Conservation (phyloP, 2,113 vertebrate genomes). For the Myotis brandtii region DNA sequence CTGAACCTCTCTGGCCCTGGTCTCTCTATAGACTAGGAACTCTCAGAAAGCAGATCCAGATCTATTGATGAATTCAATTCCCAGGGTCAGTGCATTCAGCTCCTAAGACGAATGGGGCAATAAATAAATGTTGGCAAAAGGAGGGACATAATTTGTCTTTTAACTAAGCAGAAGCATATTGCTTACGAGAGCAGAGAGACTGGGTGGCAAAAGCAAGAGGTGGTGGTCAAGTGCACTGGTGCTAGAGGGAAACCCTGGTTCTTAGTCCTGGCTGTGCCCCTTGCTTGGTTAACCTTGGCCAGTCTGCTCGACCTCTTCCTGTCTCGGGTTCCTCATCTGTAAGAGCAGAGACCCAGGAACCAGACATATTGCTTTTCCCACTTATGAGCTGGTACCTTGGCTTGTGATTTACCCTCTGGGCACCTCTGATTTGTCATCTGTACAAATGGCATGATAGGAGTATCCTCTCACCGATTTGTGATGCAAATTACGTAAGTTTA, state of each 20-base stretch:
- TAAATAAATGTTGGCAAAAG: not conserved
- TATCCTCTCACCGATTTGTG: not conserved
- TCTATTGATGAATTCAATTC: not conserved
- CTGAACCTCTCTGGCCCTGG: not conserved
- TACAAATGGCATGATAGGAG: not conserved
- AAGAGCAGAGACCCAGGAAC: not conserved
- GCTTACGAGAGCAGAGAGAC: not conserved
- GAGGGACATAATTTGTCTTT: not conserved
- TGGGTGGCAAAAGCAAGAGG: rapidly evolving
- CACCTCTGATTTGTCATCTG: not conserved
- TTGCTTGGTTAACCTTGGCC: not conserved
- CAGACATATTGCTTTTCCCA: not conserved
- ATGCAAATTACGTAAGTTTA: not conserved
- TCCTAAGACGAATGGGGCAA: not conserved
- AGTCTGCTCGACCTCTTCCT: not conserved
- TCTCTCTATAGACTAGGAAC: not conserved
- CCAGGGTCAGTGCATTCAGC: not conserved
- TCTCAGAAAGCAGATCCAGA: not conserved
- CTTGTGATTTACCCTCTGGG: not conserved
- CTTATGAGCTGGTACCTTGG: not conserved
- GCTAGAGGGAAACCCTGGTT: not conserved
- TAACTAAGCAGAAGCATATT: not conserved
- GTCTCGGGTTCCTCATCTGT: not conserved
- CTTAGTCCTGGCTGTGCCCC: not conserved
- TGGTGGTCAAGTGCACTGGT: rapidly evolving